Evolutionary conservation across 2,797 vertebrate species (phyloP).

Genomic region (Epinephelus malabaricus): DNA sequence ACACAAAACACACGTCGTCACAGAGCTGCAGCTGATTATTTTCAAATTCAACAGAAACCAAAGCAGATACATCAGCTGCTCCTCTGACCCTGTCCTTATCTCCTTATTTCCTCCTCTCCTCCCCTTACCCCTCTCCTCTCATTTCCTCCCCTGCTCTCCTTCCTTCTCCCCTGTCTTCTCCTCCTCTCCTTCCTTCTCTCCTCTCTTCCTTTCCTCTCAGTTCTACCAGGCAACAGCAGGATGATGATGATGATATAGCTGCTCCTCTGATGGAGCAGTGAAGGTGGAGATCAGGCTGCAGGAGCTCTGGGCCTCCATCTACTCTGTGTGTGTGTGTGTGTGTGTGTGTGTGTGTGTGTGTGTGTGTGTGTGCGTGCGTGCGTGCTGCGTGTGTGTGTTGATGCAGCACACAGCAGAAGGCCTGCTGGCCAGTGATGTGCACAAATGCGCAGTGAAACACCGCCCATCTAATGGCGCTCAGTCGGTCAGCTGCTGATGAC

Average conservation of each 20-base stretch:
- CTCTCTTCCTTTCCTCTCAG: constrained; percentile 15
- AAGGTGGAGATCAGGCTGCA: constrained; percentile 26
- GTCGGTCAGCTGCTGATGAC: constrained; percentile 63
- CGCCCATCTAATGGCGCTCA: constrained; percentile 78
- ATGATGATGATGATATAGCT: constrained; percentile 54
- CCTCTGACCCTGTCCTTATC: background rate
- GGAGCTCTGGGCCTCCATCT: constrained; percentile 48
- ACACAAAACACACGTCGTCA: no score
- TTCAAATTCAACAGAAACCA: background rate
- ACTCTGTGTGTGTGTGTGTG: background rate
- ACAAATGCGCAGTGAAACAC: constrained; percentile 79
- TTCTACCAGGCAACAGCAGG: constrained; percentile 69
- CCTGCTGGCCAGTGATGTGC: constrained; percentile 67
- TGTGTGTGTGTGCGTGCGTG: background rate
- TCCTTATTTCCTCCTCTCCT: background rate
- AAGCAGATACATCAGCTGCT: constrained; percentile 7
- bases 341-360: background rate
- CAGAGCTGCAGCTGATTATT: no score
- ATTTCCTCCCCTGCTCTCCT: background rate
- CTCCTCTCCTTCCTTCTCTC: background rate
- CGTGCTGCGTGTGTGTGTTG: background rate
- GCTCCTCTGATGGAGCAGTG: constrained; percentile 34
- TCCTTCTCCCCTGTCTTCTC: background rate
- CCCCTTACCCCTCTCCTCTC: background rate
- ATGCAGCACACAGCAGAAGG: constrained; percentile 60